Evolutionary conservation across 2,113 vertebrate species (phyloP).

Genomic region (Indri indri): DNA sequence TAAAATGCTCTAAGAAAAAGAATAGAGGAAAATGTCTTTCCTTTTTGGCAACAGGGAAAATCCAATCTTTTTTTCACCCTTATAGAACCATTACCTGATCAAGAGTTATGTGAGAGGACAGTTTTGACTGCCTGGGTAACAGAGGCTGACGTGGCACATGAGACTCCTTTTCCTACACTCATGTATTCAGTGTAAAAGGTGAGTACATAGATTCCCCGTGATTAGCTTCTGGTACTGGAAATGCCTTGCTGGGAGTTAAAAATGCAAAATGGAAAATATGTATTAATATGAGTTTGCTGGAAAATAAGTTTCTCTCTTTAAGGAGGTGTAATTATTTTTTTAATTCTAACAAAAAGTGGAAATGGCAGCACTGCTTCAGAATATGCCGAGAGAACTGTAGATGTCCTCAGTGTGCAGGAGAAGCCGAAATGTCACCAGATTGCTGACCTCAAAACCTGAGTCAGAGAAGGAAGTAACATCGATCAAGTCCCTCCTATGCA

Average conservation of each 20-base stretch:
- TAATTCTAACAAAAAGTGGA: neutral
- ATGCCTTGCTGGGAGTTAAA: neutral
- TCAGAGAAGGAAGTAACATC: neutral
- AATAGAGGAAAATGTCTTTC: neutral
- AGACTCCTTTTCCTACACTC: neutral
- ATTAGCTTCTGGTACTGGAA: neutral
- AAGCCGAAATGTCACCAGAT: neutral
- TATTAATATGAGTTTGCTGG: neutral
- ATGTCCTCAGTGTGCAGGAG: neutral
- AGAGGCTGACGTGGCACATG: neutral
- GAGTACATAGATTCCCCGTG: neutral
- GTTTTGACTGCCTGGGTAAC: neutral
- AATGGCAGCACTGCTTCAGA: neutral
- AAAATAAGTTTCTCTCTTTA: neutral
- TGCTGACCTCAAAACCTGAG: neutral
- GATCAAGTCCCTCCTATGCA: neutral
- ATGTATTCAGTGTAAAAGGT: neutral
- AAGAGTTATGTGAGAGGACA: neutral
- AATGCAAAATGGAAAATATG: neutral
- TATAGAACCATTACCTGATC: neutral
- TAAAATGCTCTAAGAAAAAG: neutral
- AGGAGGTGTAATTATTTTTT: neutral
- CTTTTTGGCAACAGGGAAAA: neutral
- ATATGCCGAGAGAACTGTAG: neutral
- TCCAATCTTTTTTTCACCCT: neutral